Percentiles rank a stretch among this genome's conserved stretches.
These are phyloP conservation scores for Serripes groenlandicus DNA, from an alignment of 2,888 invertebrate species.

Conservation along the genomic window DNA sequence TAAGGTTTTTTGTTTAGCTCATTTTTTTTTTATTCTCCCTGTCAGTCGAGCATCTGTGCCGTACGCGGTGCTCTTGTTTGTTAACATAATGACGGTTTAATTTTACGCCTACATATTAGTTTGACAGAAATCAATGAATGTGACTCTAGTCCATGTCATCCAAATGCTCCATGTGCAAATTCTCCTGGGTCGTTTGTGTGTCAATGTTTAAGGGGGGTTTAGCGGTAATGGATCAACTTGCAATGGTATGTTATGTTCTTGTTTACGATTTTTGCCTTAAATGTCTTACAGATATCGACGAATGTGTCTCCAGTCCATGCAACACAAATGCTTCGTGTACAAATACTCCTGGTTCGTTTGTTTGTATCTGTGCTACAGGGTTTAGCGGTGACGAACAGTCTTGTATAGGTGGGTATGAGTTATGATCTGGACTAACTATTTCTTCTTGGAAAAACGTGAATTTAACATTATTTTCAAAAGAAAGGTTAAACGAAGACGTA, in stretches of 20 bases:
- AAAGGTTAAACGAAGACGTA: too few relatives aligned
- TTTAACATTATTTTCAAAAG: too few relatives aligned
- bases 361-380: constrained; percentile 6
- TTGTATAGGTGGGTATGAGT: background rate
- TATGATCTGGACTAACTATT: too few relatives aligned
- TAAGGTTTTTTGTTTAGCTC: too few relatives aligned
- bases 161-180: background rate
- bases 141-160: background rate
- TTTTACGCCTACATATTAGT: background rate
- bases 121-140: background rate
- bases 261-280: background rate
- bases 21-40: too few relatives aligned
- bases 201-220: background rate
- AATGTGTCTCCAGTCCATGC: background rate
- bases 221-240: constrained; percentile 1
- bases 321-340: constrained; percentile 3
- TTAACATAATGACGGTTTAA: too few relatives aligned
- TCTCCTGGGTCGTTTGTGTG: background rate
- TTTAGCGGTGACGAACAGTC: background rate
- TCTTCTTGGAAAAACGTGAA: too few relatives aligned
- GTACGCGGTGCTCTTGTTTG: too few relatives aligned
- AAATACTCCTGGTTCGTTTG: background rate
- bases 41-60: too few relatives aligned
- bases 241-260: background rate
- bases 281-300: constrained; percentile 11